These are phyloP conservation scores for Coptodon rendalli DNA, from an alignment of 2,113 vertebrate species.

Conservation along the genomic window DNA sequence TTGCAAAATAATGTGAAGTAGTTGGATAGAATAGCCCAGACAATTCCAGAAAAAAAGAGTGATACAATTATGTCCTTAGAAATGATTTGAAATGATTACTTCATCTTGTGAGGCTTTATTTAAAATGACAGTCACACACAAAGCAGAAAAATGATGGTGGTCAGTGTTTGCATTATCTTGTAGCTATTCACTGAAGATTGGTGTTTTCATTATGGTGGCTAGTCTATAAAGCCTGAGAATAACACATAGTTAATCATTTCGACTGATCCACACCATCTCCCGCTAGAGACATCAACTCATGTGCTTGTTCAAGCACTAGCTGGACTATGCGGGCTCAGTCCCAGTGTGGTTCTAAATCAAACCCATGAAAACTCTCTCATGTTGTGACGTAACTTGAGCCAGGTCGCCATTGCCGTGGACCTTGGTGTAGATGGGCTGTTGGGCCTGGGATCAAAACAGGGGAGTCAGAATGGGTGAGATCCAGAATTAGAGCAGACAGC, in stretches of 20 bases:
- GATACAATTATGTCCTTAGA: not conserved
- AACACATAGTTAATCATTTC: conserved; percentile 40
- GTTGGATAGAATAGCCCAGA: not conserved
- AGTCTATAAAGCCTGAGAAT: conserved; percentile 17
- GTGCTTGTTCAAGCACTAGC: not conserved
- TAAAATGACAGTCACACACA: not conserved
- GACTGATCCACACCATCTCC: conserved; percentile 11
- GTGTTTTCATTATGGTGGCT: conserved; percentile 37
- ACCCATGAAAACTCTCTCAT: not conserved
- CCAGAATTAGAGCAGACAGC: conserved; percentile 19
- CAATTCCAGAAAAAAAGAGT: not conserved
- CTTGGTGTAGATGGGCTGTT: not conserved
- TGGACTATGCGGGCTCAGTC: conserved; percentile 15
- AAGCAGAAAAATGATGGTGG: conserved; percentile 18
- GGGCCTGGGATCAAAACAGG: conserved; percentile 14
- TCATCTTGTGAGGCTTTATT: not conserved
- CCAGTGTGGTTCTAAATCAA: conserved; percentile 22
- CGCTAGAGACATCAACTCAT: conserved; percentile 9
- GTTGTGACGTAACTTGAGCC: conserved; percentile 2
- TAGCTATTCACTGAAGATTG: conserved; percentile 5
- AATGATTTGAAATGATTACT: conserved; percentile 1
- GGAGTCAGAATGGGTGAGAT: conserved; percentile 13
- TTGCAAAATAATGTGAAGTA: conserved; percentile 1
- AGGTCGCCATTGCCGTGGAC: not conserved
- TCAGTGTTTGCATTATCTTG: conserved; percentile 17